These are phyloP conservation scores for Pogonomyrmex californicus DNA, from an alignment of 1,140 invertebrate species.

Conservation along the genomic window DNA sequence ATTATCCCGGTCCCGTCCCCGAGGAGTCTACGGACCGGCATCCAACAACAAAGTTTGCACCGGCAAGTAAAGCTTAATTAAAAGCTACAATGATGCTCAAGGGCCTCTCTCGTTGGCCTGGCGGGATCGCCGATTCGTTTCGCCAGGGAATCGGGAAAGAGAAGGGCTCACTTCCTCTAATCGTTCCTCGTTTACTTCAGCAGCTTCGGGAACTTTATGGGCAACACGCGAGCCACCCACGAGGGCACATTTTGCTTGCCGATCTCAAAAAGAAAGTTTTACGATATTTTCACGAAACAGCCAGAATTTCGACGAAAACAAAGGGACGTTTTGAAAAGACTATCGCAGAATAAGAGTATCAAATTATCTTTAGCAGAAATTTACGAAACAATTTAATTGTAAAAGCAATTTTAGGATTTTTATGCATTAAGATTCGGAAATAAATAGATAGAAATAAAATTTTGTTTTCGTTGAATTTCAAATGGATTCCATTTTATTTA, in stretches of 20 bases:
- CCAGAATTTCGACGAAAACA: neutral
- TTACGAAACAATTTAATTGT: neutral
- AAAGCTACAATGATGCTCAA: constrained; percentile 79
- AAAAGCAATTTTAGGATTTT: constrained; percentile 11
- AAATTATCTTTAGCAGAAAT: constrained; percentile 29
- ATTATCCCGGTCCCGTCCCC: constrained; percentile 72
- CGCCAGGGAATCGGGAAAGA: constrained; percentile 60
- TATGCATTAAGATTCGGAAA: neutral
- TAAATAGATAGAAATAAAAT: neutral
- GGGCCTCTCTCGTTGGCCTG: constrained; percentile 58
- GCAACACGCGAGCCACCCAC: neutral
- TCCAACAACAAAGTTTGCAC: constrained; percentile 77
- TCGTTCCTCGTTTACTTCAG: constrained; percentile 68
- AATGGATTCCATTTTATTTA: constrained; percentile 3
- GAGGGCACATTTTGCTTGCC: neutral
- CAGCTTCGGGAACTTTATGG: constrained; percentile 19
- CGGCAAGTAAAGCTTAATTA: constrained; percentile 77
- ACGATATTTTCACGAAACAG: neutral
- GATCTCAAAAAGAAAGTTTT: neutral
- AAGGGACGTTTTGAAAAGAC: neutral
- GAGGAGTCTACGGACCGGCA: constrained; percentile 72
- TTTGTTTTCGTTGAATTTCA: constrained; percentile 23
- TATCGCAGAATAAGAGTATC: neutral
- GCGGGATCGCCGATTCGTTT: constrained; percentile 63
- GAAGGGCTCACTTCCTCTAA: constrained; percentile 51